phyloP scores from a whole-genome alignment of 1,140 invertebrate species.

The Caenorhabditis inopinata region DNA sequence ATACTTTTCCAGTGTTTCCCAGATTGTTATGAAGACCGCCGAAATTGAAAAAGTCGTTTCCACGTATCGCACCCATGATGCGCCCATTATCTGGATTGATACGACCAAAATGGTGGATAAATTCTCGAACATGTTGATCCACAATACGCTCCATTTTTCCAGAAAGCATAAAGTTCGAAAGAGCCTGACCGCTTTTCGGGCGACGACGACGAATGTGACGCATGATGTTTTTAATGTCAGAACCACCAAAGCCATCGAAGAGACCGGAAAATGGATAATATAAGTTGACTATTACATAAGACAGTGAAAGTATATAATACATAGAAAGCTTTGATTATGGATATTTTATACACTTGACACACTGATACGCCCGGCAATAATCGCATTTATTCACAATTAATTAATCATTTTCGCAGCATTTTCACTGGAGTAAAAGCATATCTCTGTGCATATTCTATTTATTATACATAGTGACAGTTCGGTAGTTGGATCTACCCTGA shows the following conservation, averaged over 20 bases:
- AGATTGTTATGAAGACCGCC: conserved; percentile 65
- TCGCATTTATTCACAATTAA: too few relatives aligned
- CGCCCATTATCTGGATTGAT: conserved; percentile 63
- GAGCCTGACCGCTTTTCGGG: background rate
- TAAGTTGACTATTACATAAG: too few relatives aligned
- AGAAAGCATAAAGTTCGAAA: background rate
- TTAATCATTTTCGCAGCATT: too few relatives aligned
- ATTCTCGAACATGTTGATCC: conserved; percentile 63
- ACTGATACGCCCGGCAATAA: too few relatives aligned
- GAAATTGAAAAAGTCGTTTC: conserved; percentile 51
- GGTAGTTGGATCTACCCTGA: too few relatives aligned
- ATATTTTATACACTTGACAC: background rate
- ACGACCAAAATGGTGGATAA: conserved; percentile 63
- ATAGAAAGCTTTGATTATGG: background rate
- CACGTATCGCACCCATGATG: conserved; percentile 48
- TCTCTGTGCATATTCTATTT: too few relatives aligned
- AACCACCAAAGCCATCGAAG: background rate
- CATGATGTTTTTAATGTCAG: conserved; percentile 8
- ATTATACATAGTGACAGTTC: too few relatives aligned
- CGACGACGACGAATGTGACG: background rate
- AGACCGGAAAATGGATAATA: background rate
- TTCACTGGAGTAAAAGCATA: too few relatives aligned
- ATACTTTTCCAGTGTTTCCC: conserved; percentile 58
- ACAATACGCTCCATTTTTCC: conserved; percentile 61
- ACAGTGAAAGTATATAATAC: too few relatives aligned